Percentiles rank a stretch among this genome's conserved stretches.
Conservation (phyloP, 2,113 vertebrate species). For the Bos taurus region DNA sequence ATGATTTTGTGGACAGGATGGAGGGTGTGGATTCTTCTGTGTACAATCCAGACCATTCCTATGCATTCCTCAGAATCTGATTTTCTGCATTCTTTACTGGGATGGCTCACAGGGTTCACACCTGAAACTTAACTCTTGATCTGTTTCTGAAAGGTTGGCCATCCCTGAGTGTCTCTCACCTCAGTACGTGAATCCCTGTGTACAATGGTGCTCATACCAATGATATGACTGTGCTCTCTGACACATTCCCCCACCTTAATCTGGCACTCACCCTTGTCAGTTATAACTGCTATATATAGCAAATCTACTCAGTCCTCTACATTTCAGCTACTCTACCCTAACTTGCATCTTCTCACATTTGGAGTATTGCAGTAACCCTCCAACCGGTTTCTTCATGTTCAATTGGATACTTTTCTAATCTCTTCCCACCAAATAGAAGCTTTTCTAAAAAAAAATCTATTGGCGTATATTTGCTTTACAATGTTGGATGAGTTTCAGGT, state of each 20-base stretch:
- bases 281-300: neutral
- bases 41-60: too few species aligned
- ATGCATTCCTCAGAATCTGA: neutral
- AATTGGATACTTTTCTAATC: neutral
- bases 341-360: neutral
- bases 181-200: neutral
- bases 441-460: neutral
- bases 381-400: neutral
- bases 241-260: neutral
- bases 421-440: neutral
- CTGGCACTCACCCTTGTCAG: neutral
- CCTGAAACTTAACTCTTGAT: neutral
- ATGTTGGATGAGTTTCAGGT: neutral
- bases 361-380: neutral
- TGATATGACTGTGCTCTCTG: neutral
- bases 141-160: neutral
- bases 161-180: neutral
- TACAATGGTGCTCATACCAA: rapidly evolving
- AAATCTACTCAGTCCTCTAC: rapidly evolving
- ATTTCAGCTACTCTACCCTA: rapidly evolving
- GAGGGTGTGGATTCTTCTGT: neutral
- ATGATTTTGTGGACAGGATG: neutral
- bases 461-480: neutral
- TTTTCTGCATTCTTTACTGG: neutral
- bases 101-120: neutral